Evolutionary conservation across 2,797 vertebrate genomes (phyloP).

Genomic region (Alouatta caraya): DNA sequence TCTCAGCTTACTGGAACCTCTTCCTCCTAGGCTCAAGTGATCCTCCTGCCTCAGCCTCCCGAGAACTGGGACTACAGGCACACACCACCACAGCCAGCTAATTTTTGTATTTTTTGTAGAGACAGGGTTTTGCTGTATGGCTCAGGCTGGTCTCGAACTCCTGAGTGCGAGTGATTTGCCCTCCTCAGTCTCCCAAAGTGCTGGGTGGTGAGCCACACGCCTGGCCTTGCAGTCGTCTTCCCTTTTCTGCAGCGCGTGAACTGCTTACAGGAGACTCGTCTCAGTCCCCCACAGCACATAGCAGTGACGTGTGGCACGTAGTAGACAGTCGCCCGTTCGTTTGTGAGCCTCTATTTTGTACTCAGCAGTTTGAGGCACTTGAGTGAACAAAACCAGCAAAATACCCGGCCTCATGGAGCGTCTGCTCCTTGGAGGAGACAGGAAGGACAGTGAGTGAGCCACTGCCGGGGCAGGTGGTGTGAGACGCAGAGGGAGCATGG

Average conservation of each 20-base stretch:
- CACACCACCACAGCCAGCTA: not conserved
- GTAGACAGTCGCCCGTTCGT: fast-evolving
- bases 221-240: not conserved
- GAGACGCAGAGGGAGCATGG: not conserved
- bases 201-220: not conserved
- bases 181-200: not conserved
- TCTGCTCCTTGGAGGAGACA: not conserved
- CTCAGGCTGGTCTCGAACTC: not conserved
- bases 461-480: not conserved
- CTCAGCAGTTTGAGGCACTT: not conserved
- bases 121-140: not conserved
- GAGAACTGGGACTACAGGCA: not conserved
- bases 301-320: fast-evolving
- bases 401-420: not conserved
- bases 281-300: not conserved
- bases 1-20: not conserved
- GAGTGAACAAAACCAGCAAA: not conserved
- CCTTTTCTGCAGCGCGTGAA: fast-evolving
- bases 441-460: fast-evolving
- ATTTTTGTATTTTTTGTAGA: not conserved
- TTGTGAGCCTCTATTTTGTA: too few relatives aligned
- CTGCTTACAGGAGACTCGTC: not conserved
- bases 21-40: too few relatives aligned
- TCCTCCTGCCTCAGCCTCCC: not conserved
- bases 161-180: not conserved